Evolutionary conservation across 2,888 invertebrate species (phyloP).

Genomic region (Cheilosia pagana): DNA sequence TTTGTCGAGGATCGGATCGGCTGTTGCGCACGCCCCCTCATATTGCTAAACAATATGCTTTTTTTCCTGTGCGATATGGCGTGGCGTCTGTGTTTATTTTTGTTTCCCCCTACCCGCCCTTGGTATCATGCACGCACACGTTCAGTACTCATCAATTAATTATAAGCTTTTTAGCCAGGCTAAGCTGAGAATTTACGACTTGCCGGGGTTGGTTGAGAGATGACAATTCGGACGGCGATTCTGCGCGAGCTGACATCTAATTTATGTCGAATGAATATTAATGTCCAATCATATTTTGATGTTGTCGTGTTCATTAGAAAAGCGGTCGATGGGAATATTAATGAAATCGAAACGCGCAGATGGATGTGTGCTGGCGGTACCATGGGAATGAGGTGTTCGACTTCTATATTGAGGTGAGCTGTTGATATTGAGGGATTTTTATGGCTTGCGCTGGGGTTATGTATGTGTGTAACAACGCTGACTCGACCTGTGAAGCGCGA

Average conservation of each 20-base stretch:
- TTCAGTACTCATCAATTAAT: constrained; percentile 25
- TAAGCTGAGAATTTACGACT: constrained; percentile 45
- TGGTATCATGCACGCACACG: background rate
- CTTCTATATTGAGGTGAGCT: too few species aligned
- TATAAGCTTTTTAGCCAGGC: constrained; percentile 24
- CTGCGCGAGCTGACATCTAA: constrained; percentile 33
- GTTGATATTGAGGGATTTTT: too few species aligned
- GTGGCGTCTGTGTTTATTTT: background rate
- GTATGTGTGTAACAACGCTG: too few species aligned
- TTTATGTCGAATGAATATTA: constrained; percentile 52
- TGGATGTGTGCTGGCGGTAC: background rate
- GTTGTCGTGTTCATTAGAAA: constrained; percentile 44
- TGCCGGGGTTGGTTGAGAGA: constrained; percentile 28
- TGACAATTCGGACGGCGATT: constrained; percentile 37
- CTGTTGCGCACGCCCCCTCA: constrained; percentile 61
- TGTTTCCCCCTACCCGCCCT: background rate
- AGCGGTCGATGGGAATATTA: constrained; percentile 48
- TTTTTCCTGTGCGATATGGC: background rate
- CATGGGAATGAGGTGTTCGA: constrained; percentile 27
- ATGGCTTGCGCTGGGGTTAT: background rate
- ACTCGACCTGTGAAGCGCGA: too few species aligned
- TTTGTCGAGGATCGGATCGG: constrained; percentile 7
- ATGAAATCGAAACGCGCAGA: constrained; percentile 18
- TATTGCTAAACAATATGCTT: constrained; percentile 19
- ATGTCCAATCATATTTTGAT: constrained; percentile 46